These are phyloP conservation scores for Timema podura DNA, from an alignment of 2,888 invertebrate species.

Conservation along the genomic window DNA sequence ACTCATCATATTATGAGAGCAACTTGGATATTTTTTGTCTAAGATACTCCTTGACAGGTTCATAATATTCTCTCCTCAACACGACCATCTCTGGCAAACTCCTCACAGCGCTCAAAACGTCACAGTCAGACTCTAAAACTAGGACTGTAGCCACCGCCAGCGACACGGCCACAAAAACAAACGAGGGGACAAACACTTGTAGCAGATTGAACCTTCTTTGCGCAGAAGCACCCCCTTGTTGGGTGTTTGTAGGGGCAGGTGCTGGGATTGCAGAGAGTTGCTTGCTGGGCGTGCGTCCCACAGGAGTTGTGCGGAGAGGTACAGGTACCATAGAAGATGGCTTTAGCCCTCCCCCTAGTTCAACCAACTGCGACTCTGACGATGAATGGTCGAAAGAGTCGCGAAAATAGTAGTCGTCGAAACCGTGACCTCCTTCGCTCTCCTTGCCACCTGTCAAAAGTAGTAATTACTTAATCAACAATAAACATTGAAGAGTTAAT, in stretches of 20 bases:
- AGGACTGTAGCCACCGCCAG: constrained; percentile 65
- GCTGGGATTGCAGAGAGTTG: constrained; percentile 34
- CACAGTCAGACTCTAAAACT: constrained; percentile 75
- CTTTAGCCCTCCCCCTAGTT: constrained; percentile 37
- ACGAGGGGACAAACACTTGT: constrained; percentile 72
- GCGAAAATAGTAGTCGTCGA: constrained; percentile 65
- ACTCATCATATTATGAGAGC: constrained; percentile 7
- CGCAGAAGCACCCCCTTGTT: constrained; percentile 24
- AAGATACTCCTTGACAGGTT: constrained; percentile 75
- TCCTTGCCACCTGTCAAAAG: constrained; percentile 34
- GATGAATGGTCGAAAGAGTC: constrained; percentile 77
- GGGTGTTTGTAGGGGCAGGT: constrained; percentile 29
- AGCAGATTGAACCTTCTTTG: constrained; percentile 58
- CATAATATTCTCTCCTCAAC: constrained; percentile 75
- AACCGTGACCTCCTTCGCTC: constrained; percentile 36
- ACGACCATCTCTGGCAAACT: constrained; percentile 72
- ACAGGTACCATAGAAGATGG: neutral
- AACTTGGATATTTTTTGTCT: constrained; percentile 38
- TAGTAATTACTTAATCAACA: too few species aligned
- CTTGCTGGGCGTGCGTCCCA: constrained; percentile 22
- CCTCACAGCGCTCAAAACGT: constrained; percentile 62
- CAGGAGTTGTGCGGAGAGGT: constrained; percentile 19
- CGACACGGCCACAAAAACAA: constrained; percentile 67
- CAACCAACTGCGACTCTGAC: constrained; percentile 66
- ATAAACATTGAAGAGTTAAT: too few species aligned